Evolutionary conservation across 2,113 vertebrate genomes (phyloP).

Genomic region (Protobothrops mucrosquamatus): DNA sequence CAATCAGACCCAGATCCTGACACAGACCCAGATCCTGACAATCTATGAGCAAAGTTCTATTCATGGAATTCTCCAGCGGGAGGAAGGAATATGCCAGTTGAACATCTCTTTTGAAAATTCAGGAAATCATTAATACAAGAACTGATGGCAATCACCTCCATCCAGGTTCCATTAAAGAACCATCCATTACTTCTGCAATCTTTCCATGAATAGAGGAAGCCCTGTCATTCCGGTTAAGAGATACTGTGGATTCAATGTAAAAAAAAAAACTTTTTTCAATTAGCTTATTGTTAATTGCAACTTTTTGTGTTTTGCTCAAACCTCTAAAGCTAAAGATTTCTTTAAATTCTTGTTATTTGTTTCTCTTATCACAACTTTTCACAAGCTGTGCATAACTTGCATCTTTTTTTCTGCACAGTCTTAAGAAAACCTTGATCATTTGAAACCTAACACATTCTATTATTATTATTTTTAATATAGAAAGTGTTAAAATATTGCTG

Average conservation of each 20-base stretch:
- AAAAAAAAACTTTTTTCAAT: neutral
- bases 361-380: neutral
- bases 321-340: neutral
- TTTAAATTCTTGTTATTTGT: neutral
- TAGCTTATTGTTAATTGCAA: neutral
- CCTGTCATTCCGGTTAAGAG: neutral
- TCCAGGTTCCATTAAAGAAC: neutral
- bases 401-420: neutral
- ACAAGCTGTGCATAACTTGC: neutral
- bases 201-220: neutral
- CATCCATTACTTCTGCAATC: neutral
- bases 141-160: neutral
- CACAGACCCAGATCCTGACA: neutral
- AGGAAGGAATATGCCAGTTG: neutral
- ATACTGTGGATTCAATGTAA: neutral
- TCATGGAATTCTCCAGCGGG: neutral
- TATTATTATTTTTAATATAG: slow-evolving; percentile 8
- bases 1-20: neutral
- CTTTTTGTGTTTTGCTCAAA: neutral
- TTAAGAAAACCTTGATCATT: slow-evolving; percentile 15
- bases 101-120: neutral
- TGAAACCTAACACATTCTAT: neutral
- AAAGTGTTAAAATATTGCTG: neutral
- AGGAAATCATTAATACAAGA: neutral
- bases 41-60: neutral